Evolutionary conservation across 2,797 vertebrate species (phyloP).

Genomic region (Alexandromys oeconomus): DNA sequence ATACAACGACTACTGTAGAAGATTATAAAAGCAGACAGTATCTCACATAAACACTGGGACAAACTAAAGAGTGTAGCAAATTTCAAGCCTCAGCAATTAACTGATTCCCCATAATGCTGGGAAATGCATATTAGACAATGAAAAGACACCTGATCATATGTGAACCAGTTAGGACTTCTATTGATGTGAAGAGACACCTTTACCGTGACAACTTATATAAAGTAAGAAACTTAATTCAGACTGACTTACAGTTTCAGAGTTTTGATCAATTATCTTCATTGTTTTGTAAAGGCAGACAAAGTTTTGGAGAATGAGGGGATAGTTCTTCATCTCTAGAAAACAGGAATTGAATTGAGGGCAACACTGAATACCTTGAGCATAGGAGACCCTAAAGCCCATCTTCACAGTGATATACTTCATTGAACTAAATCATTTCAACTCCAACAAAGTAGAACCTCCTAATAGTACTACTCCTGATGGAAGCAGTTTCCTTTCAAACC

Average conservation of each 20-base stretch:
- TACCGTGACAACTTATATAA: neutral
- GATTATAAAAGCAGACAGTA: neutral
- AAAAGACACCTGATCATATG: neutral
- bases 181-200: neutral
- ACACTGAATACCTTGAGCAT: neutral
- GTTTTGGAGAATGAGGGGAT: neutral
- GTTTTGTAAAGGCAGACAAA: neutral
- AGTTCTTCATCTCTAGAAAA: neutral
- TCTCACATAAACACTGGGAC: neutral
- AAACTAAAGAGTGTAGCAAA: neutral
- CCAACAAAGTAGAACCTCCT: neutral
- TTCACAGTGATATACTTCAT: neutral
- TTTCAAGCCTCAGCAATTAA: neutral
- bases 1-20: too few relatives aligned
- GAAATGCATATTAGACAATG: neutral
- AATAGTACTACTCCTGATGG: neutral
- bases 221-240: neutral
- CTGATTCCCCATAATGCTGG: neutral
- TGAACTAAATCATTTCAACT: neutral
- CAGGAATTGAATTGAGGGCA: neutral
- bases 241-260: neutral
- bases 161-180: neutral
- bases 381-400: neutral
- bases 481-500: neutral
- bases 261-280: neutral